Conservation (phyloP, 2,797 vertebrate species). For the Taenioides sp. region DNA sequence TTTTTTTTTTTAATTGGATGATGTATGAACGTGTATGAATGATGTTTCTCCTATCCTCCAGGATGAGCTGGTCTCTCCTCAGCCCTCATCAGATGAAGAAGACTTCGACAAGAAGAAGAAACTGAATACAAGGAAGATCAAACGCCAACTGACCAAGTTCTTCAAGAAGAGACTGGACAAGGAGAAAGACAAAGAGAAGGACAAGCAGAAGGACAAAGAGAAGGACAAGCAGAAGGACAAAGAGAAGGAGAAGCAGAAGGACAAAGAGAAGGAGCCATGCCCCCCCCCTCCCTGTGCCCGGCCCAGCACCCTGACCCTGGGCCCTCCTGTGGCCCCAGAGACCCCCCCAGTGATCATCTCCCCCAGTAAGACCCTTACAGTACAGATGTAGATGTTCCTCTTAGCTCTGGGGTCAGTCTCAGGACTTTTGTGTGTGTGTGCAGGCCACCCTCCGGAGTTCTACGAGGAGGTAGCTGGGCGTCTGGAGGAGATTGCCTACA, state of each 20-base stretch:
- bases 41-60: slow-evolving; percentile 18
- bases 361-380: slow-evolving; percentile 61
- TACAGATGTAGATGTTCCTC: neutral
- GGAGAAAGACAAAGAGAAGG: slow-evolving; percentile 33
- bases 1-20: too few relatives aligned
- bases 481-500: slow-evolving; percentile 71
- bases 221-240: slow-evolving; percentile 31
- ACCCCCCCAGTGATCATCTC: neutral
- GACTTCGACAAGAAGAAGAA: slow-evolving; percentile 57
- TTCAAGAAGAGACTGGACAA: slow-evolving; percentile 47
- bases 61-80: slow-evolving; percentile 37
- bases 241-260: slow-evolving; percentile 3
- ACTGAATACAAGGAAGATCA: slow-evolving; percentile 60
- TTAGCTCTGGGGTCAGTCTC: neutral
- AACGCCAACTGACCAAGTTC: slow-evolving; percentile 56
- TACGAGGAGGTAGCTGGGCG: slow-evolving; percentile 72
- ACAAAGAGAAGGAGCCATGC: neutral
- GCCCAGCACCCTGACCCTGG: slow-evolving; percentile 12
- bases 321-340: neutral
- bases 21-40: neutral
- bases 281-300: slow-evolving; percentile 18
- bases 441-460: slow-evolving; percentile 70
- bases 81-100: slow-evolving; percentile 68
- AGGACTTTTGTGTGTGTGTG: neutral
- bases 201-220: slow-evolving; percentile 18